Evolutionary conservation across 2,113 vertebrate genomes (phyloP).

Genomic region (Hymenochirus boettgeri): DNA sequence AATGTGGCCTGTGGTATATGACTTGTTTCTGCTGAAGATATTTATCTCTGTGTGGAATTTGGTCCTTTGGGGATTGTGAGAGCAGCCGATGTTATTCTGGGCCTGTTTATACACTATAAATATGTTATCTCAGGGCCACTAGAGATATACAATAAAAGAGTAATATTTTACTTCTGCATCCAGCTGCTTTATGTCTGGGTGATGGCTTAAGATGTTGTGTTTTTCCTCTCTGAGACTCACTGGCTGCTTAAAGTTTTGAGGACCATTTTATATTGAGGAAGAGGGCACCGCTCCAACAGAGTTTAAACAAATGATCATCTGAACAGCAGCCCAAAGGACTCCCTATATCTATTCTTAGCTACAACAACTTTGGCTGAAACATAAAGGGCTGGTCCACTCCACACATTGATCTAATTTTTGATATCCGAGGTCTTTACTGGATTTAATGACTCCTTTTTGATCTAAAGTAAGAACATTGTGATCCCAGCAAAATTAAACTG

Average conservation of each 20-base stretch:
- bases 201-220: conserved; percentile 31
- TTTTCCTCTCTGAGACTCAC: background rate
- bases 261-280: conserved; percentile 50
- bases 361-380: conserved; percentile 51
- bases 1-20: conserved; percentile 8
- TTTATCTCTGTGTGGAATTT: conserved; percentile 20
- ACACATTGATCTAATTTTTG: too few relatives aligned
- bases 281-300: conserved; percentile 51
- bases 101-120: conserved; percentile 24
- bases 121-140: conserved; percentile 2
- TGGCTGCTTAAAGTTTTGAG: conserved; percentile 34
- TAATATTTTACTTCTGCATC: conserved; percentile 6
- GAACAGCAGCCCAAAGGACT: conserved; percentile 53
- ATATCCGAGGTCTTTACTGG: too few relatives aligned
- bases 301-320: conserved; percentile 51
- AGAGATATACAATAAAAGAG: conserved; percentile 23
- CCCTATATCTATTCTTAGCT: conserved; percentile 57
- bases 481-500: too few relatives aligned
- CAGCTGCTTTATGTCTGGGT: conserved; percentile 45
- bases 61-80: background rate
- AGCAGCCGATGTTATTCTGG: conserved; percentile 23
- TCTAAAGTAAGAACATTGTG: too few relatives aligned
- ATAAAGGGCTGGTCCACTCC: conserved; percentile 50
- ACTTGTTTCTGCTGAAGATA: conserved; percentile 20
- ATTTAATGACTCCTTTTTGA: too few relatives aligned